phyloP scores from a whole-genome alignment of 2,797 vertebrate genomes.

The Gymnocypris eckloni region DNA sequence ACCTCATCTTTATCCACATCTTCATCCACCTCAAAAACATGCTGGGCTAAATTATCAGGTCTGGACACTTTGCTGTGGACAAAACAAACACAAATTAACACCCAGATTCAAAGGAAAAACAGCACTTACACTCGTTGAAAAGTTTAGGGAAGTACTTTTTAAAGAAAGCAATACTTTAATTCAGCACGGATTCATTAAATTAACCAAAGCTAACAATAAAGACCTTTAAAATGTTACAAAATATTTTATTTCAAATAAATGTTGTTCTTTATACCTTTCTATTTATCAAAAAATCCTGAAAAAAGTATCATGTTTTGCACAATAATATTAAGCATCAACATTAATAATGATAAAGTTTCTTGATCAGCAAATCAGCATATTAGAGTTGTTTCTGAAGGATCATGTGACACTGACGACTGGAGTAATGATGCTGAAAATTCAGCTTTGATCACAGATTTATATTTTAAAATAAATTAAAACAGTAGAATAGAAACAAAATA shows the following conservation, averaged over 20 bases:
- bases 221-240: neutral
- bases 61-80: constrained; percentile 86
- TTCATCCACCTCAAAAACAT: constrained; percentile 97
- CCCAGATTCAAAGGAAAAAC: neutral
- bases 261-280: neutral
- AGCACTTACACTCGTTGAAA: neutral
- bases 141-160: neutral
- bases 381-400: neutral
- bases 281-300: neutral
- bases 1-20: constrained; percentile 99
- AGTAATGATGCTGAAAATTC: neutral
- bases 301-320: neutral
- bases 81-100: constrained; percentile 32
- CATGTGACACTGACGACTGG: neutral
- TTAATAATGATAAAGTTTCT: neutral
- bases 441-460: neutral
- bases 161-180: neutral
- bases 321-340: neutral
- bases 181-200: neutral
- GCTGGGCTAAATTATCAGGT: constrained; percentile 92
- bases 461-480: too few species aligned
- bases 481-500: too few species aligned
- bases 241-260: neutral
- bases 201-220: neutral
- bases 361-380: neutral